These are phyloP conservation scores for Epiblema foenella DNA, from an alignment of 2,888 invertebrate genomes.

Conservation along the genomic window DNA sequence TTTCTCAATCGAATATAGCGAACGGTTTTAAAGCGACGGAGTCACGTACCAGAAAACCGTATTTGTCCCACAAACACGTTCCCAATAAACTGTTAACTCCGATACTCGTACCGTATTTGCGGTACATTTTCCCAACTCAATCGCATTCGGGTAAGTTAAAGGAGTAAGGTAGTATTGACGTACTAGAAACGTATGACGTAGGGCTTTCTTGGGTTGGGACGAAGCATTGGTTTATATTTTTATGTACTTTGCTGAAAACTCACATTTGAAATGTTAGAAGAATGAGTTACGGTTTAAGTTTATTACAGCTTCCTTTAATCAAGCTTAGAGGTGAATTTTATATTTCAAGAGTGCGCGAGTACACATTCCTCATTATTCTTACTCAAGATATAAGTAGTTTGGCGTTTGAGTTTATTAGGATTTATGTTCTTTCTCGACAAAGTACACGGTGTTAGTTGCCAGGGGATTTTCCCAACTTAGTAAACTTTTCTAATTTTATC, in stretches of 20 bases:
- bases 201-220: neutral
- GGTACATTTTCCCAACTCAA: slow-evolving; percentile 38
- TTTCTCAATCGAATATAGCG: slow-evolving; percentile 29
- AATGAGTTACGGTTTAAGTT: slow-evolving; percentile 12
- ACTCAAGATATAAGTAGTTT: neutral
- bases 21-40: slow-evolving; percentile 53
- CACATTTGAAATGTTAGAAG: slow-evolving; percentile 15
- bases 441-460: neutral
- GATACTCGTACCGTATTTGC: slow-evolving; percentile 58
- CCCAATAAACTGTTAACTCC: slow-evolving; percentile 73
- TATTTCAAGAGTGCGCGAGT: slow-evolving; percentile 1
- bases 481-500: neutral
- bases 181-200: slow-evolving; percentile 2
- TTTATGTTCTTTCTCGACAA: slow-evolving; percentile 1
- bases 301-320: slow-evolving; percentile 20
- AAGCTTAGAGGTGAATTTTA: slow-evolving; percentile 19
- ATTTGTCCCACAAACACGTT: slow-evolving; percentile 75
- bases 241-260: slow-evolving; percentile 29
- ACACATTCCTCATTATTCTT: slow-evolving; percentile 15
- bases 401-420: slow-evolving; percentile 4
- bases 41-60: slow-evolving; percentile 75
- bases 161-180: neutral
- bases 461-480: neutral
- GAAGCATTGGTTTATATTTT: slow-evolving; percentile 19
- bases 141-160: slow-evolving; percentile 8